These are phyloP conservation scores for Gadopsis marmoratus DNA, from an alignment of 2,797 vertebrate genomes.

Conservation along the genomic window DNA sequence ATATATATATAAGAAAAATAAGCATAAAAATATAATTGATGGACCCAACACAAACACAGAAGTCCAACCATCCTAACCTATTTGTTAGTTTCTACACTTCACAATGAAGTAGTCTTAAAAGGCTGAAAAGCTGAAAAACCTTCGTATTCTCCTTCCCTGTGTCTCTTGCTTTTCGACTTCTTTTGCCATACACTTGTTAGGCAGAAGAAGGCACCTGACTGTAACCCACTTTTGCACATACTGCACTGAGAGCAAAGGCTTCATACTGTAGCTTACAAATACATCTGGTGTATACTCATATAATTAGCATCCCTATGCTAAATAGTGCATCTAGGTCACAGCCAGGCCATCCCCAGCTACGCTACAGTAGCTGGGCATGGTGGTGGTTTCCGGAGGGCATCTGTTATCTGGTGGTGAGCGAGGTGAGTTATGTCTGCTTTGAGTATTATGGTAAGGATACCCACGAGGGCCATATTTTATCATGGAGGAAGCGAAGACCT, in stretches of 20 bases:
- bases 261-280: constrained; percentile 14
- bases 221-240: constrained; percentile 60
- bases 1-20: no score
- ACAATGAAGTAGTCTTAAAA: constrained; percentile 44
- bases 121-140: constrained; percentile 67
- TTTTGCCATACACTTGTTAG: constrained; percentile 71
- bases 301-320: constrained; percentile 65
- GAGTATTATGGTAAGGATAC: constrained; percentile 82
- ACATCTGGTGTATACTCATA: constrained; percentile 30
- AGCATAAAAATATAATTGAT: no score
- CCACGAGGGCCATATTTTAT: constrained; percentile 83
- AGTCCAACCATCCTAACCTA: constrained; percentile 33
- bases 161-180: constrained; percentile 9
- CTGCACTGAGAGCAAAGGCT: constrained; percentile 53
- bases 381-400: constrained; percentile 56
- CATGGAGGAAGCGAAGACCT: constrained; percentile 77
- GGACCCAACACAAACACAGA: no score
- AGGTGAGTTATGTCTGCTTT: constrained; percentile 83
- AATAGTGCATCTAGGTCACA: constrained; percentile 64
- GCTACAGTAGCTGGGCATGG: constrained; percentile 7
- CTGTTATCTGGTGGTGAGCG: constrained; percentile 76
- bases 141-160: constrained; percentile 43
- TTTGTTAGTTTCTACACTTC: constrained; percentile 55
- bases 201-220: constrained; percentile 72
- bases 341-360: constrained; percentile 11